A percentile compares a stretch with the other conserved stretches of the same genome.
Conservation (phyloP, 2,888 invertebrate genomes). For the Terebella lapidaria region DNA sequence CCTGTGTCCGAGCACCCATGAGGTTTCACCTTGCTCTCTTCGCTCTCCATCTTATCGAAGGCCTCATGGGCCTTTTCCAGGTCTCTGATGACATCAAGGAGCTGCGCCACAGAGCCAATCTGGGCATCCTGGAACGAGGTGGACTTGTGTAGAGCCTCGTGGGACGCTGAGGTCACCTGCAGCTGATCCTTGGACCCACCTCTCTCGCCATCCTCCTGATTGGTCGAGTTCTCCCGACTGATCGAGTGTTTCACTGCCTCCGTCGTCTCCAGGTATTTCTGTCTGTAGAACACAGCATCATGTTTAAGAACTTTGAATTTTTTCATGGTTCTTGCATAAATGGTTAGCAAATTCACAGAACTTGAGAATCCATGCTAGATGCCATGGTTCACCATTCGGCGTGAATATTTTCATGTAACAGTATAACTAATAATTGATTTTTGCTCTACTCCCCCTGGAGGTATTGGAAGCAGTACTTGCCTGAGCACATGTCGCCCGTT, state of each 20-base stretch:
- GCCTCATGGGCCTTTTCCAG: constrained; percentile 30
- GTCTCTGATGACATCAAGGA: constrained; percentile 31
- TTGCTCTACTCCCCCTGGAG: no score
- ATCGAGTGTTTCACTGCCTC: constrained; percentile 10
- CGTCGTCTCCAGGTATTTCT: constrained; percentile 16
- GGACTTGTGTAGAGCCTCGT: constrained; percentile 4
- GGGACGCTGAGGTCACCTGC: neutral
- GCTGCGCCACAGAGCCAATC: constrained; percentile 26
- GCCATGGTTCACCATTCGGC: no score
- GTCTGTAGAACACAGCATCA: constrained; percentile 9
- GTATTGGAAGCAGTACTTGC: constrained; percentile 19
- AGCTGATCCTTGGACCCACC: neutral
- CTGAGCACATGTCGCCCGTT: constrained; percentile 27
- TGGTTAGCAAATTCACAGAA: no score
- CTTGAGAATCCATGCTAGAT: no score
- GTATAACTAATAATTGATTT: no score
- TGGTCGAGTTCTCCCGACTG: neutral
- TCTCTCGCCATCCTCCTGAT: neutral
- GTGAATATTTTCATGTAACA: no score
- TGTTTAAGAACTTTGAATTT: no score
- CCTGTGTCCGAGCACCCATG: neutral
- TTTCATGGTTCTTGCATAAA: no score
- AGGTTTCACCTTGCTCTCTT: constrained; percentile 1
- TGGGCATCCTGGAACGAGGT: constrained; percentile 20
- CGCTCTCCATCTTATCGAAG: constrained; percentile 23